Conservation (phyloP, 2,113 vertebrate species). For the Neogale vison region DNA sequence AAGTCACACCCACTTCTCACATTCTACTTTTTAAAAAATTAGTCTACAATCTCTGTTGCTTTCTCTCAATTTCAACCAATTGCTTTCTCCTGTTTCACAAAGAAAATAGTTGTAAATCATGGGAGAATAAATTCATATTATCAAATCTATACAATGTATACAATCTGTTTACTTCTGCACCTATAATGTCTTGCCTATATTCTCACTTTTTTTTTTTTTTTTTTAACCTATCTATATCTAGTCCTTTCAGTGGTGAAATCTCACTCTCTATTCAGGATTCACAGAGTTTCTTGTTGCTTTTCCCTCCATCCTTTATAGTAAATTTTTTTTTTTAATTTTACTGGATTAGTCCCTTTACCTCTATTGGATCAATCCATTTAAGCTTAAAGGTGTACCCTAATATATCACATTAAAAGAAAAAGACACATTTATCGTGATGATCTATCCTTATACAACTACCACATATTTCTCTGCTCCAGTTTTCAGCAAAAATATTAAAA, state of each 20-base stretch:
- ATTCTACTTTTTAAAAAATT: background rate
- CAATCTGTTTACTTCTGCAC: background rate
- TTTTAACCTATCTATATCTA: background rate
- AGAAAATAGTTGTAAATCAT: background rate
- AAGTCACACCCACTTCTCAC: background rate
- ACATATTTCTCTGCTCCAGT: background rate
- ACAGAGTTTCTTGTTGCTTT: background rate
- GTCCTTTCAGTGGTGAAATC: background rate
- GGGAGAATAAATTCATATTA: background rate
- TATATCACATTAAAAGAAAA: slow-evolving; percentile 38
- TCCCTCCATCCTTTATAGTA: background rate
- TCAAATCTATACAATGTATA: background rate
- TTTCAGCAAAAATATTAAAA: background rate
- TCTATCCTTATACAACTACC: background rate
- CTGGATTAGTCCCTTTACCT: background rate
- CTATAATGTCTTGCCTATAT: background rate
- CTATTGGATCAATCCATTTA: background rate
- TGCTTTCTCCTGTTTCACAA: background rate
- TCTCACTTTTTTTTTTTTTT: background rate
- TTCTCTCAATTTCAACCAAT: background rate
- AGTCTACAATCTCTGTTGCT: background rate
- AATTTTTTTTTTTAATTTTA: background rate
- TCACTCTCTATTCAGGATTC: background rate
- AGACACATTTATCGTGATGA: background rate
- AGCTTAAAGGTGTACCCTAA: background rate